phyloP scores from a whole-genome alignment of 2,888 invertebrate genomes.

The Drosophila sordidula region DNA sequence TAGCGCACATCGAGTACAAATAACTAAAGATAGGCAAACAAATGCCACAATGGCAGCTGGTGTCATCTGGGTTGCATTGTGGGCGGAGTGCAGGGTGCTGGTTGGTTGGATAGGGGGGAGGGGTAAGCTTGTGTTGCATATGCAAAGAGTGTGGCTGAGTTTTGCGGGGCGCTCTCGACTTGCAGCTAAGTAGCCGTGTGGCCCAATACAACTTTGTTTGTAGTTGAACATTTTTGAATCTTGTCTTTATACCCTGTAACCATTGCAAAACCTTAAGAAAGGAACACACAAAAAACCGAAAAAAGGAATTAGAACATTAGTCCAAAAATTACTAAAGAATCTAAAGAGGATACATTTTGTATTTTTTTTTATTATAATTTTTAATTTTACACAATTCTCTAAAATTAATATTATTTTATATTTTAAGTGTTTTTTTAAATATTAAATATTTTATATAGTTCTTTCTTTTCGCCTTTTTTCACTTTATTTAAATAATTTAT shows the following conservation, averaged over 20 bases:
- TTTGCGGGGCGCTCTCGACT: slow-evolving; percentile 10
- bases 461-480: too few species aligned
- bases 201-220: slow-evolving; percentile 48
- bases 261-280: not conserved
- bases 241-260: slow-evolving; percentile 4
- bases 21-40: slow-evolving; percentile 72
- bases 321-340: too few species aligned
- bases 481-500: too few species aligned
- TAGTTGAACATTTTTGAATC: slow-evolving; percentile 27
- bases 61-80: slow-evolving; percentile 5
- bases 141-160: slow-evolving; percentile 12
- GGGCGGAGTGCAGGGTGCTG: not conserved
- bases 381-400: too few species aligned
- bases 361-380: too few species aligned
- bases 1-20: slow-evolving; percentile 81
- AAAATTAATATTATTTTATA: too few species aligned
- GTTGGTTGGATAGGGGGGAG: not conserved
- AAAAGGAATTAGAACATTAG: too few species aligned
- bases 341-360: too few species aligned
- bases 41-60: slow-evolving; percentile 52
- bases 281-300: too few species aligned
- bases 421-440: too few species aligned
- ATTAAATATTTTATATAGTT: too few species aligned
- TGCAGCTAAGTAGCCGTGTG: slow-evolving; percentile 41
- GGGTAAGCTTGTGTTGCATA: not conserved